Conservation (phyloP, 37 sponge, comb jelly and placozoan genomes). For the Halisarca cf. caerulea region DNA sequence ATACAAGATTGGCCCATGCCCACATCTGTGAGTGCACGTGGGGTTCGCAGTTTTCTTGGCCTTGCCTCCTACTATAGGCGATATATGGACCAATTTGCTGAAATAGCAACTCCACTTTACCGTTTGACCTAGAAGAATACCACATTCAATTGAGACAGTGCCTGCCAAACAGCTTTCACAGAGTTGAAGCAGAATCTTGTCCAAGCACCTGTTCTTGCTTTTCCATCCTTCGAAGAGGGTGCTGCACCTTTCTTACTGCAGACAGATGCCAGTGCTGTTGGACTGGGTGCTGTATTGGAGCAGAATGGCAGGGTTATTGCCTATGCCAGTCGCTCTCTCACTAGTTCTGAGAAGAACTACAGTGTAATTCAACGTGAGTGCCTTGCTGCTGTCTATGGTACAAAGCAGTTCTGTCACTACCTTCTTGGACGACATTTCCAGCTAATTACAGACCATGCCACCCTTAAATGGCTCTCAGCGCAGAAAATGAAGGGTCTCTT, state of each 20-base stretch:
- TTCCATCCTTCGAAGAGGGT: background rate
- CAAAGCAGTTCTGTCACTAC: slow-evolving; percentile 2
- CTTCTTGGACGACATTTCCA: background rate
- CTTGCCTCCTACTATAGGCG: background rate
- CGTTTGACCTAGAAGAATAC: background rate
- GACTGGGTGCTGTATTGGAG: background rate
- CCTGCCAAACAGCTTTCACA: background rate
- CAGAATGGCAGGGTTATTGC: slow-evolving; percentile 14
- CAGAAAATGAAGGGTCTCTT: too few relatives aligned
- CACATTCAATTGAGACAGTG: background rate
- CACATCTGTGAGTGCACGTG: background rate
- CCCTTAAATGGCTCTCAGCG: too few relatives aligned
- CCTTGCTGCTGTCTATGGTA: background rate
- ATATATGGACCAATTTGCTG: slow-evolving; percentile 15
- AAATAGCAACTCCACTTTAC: slow-evolving; percentile 10
- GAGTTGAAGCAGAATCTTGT: background rate
- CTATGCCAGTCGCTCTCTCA: slow-evolving; percentile 5
- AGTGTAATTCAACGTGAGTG: background rate
- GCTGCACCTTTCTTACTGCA: slow-evolving; percentile 3
- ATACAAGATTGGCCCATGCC: slow-evolving; percentile 34
- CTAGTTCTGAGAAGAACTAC: background rate
- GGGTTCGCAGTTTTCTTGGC: slow-evolving; percentile 35
- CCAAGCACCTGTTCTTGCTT: slow-evolving; percentile 5
- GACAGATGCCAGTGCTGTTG: slow-evolving; percentile 10
- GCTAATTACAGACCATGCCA: too few relatives aligned